phyloP scores from a whole-genome alignment of 2,888 invertebrate species.

The Oligia strigilis region DNA sequence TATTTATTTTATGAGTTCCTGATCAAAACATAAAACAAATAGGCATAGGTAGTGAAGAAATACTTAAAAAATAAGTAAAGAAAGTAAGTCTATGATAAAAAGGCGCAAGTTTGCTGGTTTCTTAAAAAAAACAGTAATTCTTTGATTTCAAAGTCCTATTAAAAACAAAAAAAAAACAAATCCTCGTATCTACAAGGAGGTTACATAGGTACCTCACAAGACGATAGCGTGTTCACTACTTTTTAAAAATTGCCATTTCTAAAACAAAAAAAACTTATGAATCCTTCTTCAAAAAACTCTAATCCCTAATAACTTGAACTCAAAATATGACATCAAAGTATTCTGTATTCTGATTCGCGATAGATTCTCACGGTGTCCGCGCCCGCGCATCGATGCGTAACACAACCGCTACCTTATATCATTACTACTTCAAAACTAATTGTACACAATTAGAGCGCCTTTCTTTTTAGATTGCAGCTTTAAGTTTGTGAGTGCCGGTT shows the following conservation, averaged over 20 bases:
- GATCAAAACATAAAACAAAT: too few relatives aligned
- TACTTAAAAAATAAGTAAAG: neutral
- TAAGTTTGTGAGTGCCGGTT: constrained; percentile 45
- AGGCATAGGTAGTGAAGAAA: neutral
- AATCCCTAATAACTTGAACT: constrained; percentile 33
- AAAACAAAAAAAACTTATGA: neutral
- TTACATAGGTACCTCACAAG: neutral
- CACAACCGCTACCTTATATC: constrained; percentile 63
- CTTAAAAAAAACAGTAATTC: neutral
- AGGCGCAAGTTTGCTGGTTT: neutral
- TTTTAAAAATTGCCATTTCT: neutral
- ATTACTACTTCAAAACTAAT: constrained; percentile 63
- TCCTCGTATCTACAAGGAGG: neutral
- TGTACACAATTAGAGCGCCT: constrained; percentile 60
- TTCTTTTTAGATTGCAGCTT: constrained; percentile 57
- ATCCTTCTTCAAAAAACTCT: constrained; percentile 13
- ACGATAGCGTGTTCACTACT: neutral
- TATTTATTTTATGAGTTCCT: neutral
- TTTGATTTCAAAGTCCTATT: neutral
- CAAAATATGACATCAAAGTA: constrained; percentile 48
- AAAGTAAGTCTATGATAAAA: neutral
- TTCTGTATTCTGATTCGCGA: constrained; percentile 43
- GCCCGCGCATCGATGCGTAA: constrained; percentile 58
- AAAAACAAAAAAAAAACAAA: neutral
- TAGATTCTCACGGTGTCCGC: constrained; percentile 65